Conservation (phyloP, 2,888 invertebrate species). For the Andrena bucephala region DNA sequence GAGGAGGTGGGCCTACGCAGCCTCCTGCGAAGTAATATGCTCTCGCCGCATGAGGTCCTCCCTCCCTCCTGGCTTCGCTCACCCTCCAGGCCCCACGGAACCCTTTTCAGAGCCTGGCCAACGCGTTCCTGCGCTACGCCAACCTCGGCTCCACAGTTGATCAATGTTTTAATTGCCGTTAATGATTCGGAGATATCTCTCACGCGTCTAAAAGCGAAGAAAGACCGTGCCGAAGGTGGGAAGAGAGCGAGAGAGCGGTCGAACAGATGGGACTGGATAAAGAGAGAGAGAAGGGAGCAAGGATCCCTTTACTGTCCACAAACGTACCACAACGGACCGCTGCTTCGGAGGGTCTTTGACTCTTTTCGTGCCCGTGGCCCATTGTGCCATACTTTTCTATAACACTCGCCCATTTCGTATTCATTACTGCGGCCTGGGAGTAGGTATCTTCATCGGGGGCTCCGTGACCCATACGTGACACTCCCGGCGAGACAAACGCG, state of each 20-base stretch:
- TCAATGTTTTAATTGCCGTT: slow-evolving; percentile 78
- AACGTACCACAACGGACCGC: slow-evolving; percentile 40
- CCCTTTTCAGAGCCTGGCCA: slow-evolving; percentile 68
- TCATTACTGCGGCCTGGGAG: slow-evolving; percentile 37
- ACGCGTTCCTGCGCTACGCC: slow-evolving; percentile 58
- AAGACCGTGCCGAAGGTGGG: slow-evolving; percentile 7
- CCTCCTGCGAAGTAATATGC: slow-evolving; percentile 82
- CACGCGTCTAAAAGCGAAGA: slow-evolving; percentile 54
- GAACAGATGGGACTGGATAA: background rate
- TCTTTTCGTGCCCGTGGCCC: slow-evolving; percentile 50
- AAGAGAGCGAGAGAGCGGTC: background rate
- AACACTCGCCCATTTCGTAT: slow-evolving; percentile 58
- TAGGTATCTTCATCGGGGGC: slow-evolving; percentile 45
- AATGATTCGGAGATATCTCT: slow-evolving; percentile 75
- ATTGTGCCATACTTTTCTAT: slow-evolving; percentile 59
- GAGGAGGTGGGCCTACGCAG: slow-evolving; percentile 72
- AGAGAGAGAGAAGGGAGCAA: background rate
- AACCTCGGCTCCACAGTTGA: slow-evolving; percentile 59
- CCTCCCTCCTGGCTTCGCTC: slow-evolving; percentile 62
- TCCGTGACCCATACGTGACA: slow-evolving; percentile 14
- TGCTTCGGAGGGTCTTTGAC: slow-evolving; percentile 50
- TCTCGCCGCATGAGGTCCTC: slow-evolving; percentile 81
- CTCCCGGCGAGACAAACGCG: slow-evolving; percentile 7
- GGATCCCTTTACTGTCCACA: slow-evolving; percentile 37
- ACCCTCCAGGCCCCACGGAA: slow-evolving; percentile 60